Evolutionary conservation across 2,888 invertebrate genomes (phyloP).

Genomic region (Balanococcus diminutus): DNA sequence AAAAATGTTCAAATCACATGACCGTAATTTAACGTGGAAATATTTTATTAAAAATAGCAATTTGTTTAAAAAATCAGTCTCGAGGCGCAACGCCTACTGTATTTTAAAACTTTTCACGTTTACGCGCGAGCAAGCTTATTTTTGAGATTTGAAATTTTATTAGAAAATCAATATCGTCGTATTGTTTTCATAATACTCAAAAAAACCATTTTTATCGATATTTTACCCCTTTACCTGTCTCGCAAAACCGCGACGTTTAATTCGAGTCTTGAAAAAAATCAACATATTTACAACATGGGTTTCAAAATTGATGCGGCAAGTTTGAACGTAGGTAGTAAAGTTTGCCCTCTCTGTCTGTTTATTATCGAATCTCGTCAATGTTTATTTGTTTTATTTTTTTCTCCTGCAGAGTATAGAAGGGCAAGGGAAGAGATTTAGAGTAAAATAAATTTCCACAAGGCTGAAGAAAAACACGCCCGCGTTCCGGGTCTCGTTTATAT

Average conservation of each 20-base stretch:
- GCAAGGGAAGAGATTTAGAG: background rate
- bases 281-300: conserved; percentile 10
- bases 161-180: background rate
- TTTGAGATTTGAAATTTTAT: background rate
- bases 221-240: background rate
- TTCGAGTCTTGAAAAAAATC: background rate
- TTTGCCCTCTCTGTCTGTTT: background rate
- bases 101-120: conserved; percentile 3
- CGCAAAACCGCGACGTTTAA: background rate
- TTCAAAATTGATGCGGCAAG: background rate
- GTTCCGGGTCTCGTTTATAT: background rate
- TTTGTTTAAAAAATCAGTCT: background rate
- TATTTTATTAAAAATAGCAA: conserved; percentile 17
- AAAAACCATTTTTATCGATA: background rate
- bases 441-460: background rate
- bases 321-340: conserved; percentile 36
- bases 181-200: conserved; percentile 15
- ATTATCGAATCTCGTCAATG: conserved; percentile 14
- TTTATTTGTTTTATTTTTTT: conserved; percentile 29
- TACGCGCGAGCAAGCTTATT: background rate
- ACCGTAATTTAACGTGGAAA: background rate
- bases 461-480: background rate
- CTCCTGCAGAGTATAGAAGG: no score
- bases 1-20: background rate
- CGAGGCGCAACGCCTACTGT: background rate